Percentiles rank a stretch among this genome's conserved stretches.
Evolutionary conservation across 2,888 invertebrate species (phyloP).

Genomic region (Noctua pronuba): DNA sequence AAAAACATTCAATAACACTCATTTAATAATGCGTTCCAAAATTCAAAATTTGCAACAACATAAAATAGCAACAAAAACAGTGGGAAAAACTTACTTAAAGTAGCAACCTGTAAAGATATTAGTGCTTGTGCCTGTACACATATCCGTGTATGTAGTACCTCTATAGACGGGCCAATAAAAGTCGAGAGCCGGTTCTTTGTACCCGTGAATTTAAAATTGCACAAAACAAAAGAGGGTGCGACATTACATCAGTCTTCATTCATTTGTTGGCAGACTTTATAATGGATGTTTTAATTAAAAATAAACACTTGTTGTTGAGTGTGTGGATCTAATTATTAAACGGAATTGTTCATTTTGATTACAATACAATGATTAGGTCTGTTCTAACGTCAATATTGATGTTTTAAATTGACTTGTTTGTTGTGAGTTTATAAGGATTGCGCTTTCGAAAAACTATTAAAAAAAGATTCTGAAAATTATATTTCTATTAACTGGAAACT

Average conservation of each 20-base stretch:
- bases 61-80: neutral
- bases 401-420: constrained; percentile 27
- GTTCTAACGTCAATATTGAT: constrained; percentile 23
- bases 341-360: constrained; percentile 34
- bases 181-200: constrained; percentile 59
- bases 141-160: constrained; percentile 10
- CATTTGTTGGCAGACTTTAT: constrained; percentile 69
- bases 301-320: constrained; percentile 39
- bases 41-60: neutral
- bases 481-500: neutral
- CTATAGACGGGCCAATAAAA: constrained; percentile 49
- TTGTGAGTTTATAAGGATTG: constrained; percentile 13
- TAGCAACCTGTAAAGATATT: neutral
- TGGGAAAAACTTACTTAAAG: neutral
- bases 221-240: constrained; percentile 68
- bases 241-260: constrained; percentile 78
- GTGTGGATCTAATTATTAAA: constrained; percentile 37
- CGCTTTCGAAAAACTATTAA: neutral
- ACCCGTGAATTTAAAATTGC: constrained; percentile 69
- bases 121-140: neutral
- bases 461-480: neutral
- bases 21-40: neutral
- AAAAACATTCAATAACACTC: neutral
- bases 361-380: constrained; percentile 28
- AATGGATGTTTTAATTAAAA: constrained; percentile 59